Evolutionary conservation across 2,888 invertebrate genomes (phyloP), one percentile per base, ranked within the genome.

Genomic region (Cephonodes hylas): DNA sequence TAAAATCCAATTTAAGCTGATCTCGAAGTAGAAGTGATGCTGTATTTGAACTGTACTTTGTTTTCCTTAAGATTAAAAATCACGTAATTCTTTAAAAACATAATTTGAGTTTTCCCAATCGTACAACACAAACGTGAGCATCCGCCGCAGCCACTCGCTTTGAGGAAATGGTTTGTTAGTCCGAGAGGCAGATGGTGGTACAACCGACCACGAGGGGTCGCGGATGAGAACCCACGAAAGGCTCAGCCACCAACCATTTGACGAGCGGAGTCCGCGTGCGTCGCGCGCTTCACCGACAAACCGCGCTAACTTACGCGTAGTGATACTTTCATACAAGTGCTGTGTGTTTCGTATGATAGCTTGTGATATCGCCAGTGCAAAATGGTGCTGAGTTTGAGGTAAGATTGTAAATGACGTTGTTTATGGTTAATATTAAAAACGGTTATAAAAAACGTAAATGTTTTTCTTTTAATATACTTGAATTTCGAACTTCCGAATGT

Each of bases 341-440:
- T 48, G 62, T 60, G 60, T 22, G 34, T 45, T 25, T 58, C n/a
- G 25, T 46, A 46, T 22, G 38, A 38, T 4, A 38, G 45, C 23
- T 60, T 44, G 42, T 46, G 23, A 57, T 42, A n/a, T n/a, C 42
- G 23, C 60, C 53, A 25, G 60, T 85, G 83, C 80, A 91, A 88
- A 86, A 91, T 91, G 91, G 81, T 88, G 83, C 75, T 85, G 74
- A 86, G 75, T 82, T 66, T 83, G 73, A 89, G 88, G 91, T 91
- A 82, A 89, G 88, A 85, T 77, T 76, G 76, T 74, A 83, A 76
- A 70, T 72, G 69, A 71, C 70, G 15, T n/a, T n/a, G n/a, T n/a
- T n/a, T n/a, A n/a, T n/a, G n/a, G n/a, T n/a, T n/a, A n/a, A n/a
- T n/a, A n/a, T n/a, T n/a, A n/a, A n/a, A n/a, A n/a, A n/a, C n/a